Base-by-base conservation (phyloP, 2,888 invertebrate genomes). In the Homarus gammarus region DNA sequence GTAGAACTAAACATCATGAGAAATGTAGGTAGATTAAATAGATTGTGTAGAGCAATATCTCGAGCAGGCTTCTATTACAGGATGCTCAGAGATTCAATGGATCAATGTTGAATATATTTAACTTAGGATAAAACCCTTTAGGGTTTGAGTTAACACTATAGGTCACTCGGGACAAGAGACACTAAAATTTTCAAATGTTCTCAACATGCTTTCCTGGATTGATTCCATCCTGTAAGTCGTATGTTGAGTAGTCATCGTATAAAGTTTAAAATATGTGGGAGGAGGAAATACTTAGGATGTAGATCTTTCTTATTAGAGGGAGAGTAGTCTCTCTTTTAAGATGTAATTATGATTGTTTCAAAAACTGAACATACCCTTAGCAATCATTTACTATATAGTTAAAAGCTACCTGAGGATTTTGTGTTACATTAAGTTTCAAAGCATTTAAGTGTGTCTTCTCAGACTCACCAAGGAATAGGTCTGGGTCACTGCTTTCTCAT, bases 191-290 rank as follows among this genome's bases (percentile, higher is more conserved):
- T 83, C 44, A 83, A 83, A 83, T 83, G 83, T 83, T 83, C 49
- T 83, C 70, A 83, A 83, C 83, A 83, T 83, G 83, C 83, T 83
- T 68, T 83, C 83, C 70, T 83, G 83, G 83, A 83, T 44, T 79
- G 22, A 36, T 68, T 68, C 15, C 70, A 68, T 83, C 49, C 68
- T 83, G 83, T 83, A 83, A 83, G 83, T 83, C 83, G 33, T 68
- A 83, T 49, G 70, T 83, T 72, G 70, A 83, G 68, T 33, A 70
- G 70, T 83, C 27, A 40, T 38, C 36, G 27, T 64, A 27, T 64
- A 27, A 27, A 64, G 12, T 64, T 64, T 6, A 64, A 27, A 5
- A 64, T n/a, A 22, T 64, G 64, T 64, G 64, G 22, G 22, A 64
- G 27, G 27, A 27, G n/a, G 27, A 64, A 64, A 6, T 27, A 64